phyloP scores from a whole-genome alignment of 2,888 invertebrate species.

The Enchytraeus crypticus region DNA sequence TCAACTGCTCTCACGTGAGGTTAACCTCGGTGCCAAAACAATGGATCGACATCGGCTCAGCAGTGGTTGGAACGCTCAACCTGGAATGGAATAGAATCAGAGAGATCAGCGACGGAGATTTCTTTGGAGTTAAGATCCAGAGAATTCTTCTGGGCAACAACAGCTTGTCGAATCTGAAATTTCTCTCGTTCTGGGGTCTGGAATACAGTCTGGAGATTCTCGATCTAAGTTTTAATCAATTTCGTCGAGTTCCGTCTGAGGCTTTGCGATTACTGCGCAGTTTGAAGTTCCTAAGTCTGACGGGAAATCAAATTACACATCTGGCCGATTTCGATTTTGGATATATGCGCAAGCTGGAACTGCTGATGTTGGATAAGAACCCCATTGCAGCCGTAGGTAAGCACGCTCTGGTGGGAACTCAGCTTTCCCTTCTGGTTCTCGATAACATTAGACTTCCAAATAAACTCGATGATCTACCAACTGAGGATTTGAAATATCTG shows the following conservation, averaged over 20 bases:
- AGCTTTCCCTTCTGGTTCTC: slow-evolving; percentile 18
- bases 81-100: slow-evolving; percentile 18
- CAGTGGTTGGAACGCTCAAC: slow-evolving; percentile 20
- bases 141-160: slow-evolving; percentile 25
- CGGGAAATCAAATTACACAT: slow-evolving; percentile 19
- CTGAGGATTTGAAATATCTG: slow-evolving; percentile 13
- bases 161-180: slow-evolving; percentile 10
- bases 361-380: slow-evolving; percentile 25
- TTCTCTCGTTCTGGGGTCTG: slow-evolving; percentile 28
- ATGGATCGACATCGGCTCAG: slow-evolving; percentile 20
- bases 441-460: slow-evolving; percentile 11
- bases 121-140: slow-evolving; percentile 25
- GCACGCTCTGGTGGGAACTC: slow-evolving; percentile 17
- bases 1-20: slow-evolving; percentile 18
- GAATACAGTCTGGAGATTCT: slow-evolving; percentile 22
- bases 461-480: slow-evolving; percentile 20
- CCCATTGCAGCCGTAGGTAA: slow-evolving; percentile 16
- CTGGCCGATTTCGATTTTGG: slow-evolving; percentile 15
- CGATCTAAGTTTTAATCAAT: slow-evolving; percentile 23
- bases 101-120: slow-evolving; percentile 20
- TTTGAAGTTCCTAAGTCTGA: slow-evolving; percentile 18
- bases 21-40: slow-evolving; percentile 15
- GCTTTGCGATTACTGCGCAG: slow-evolving; percentile 20
- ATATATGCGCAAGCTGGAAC: slow-evolving; percentile 16
- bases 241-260: slow-evolving; percentile 19